These are phyloP conservation scores for Cochlearius cochlearius DNA, from an alignment of 2,113 vertebrate species.

Conservation along the genomic window DNA sequence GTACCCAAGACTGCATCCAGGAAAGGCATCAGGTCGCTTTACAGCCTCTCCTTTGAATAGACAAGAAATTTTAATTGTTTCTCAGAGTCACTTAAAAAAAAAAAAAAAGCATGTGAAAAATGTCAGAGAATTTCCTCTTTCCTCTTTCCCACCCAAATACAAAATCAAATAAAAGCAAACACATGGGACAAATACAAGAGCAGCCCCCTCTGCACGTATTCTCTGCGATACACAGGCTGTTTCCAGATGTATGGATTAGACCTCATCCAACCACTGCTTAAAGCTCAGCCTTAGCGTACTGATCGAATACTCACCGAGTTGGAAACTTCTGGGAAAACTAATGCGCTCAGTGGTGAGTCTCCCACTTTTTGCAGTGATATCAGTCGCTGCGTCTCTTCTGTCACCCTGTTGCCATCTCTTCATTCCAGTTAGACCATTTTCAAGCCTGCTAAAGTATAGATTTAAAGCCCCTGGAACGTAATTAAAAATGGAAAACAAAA, in stretches of 20 bases:
- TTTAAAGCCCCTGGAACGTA: neutral
- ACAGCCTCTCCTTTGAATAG: neutral
- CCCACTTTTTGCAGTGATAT: neutral
- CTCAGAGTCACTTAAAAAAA: slow-evolving; percentile 15
- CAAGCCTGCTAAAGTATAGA: neutral
- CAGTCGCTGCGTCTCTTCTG: neutral
- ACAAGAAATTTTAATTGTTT: slow-evolving; percentile 35
- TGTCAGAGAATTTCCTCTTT: slow-evolving; percentile 58
- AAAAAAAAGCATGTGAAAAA: slow-evolving; percentile 49
- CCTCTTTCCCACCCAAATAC: slow-evolving; percentile 50
- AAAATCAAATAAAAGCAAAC: slow-evolving; percentile 66
- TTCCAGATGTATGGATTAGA: slow-evolving; percentile 49
- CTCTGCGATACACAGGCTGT: neutral
- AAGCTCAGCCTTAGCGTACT: neutral
- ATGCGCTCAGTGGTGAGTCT: neutral
- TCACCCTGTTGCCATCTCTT: neutral
- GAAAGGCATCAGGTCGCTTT: neutral
- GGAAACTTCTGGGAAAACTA: neutral
- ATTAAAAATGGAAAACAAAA: neutral
- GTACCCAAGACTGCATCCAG: neutral
- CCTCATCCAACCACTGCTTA: slow-evolving; percentile 13
- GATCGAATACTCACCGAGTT: neutral
- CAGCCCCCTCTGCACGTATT: neutral
- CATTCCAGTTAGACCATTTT: neutral
- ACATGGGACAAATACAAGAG: slow-evolving; percentile 39